Evolutionary conservation across 2,113 vertebrate species (phyloP).

Genomic region (Pitta sordida): DNA sequence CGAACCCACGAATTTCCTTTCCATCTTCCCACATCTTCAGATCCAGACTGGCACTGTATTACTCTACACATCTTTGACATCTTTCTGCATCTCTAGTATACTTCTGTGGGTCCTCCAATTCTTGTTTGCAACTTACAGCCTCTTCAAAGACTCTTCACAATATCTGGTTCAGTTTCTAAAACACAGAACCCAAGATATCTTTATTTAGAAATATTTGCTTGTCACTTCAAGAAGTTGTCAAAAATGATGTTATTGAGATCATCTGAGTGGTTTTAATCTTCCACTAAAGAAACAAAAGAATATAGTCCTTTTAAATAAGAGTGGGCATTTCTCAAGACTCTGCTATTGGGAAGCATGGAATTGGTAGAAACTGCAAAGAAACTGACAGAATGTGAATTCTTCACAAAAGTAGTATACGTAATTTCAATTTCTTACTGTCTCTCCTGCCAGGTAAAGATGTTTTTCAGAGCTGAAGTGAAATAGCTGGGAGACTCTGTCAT

Average conservation of each 20-base stretch:
- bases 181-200: neutral
- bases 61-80: neutral
- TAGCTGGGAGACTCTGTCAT: neutral
- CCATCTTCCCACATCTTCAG: neutral
- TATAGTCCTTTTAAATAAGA: neutral
- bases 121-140: neutral
- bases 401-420: neutral
- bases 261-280: neutral
- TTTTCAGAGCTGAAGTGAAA: neutral
- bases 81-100: neutral
- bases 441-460: neutral
- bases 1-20: too few species aligned
- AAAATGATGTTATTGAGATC: neutral
- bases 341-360: neutral
- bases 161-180: neutral
- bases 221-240: neutral
- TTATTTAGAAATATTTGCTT: slow-evolving; percentile 40
- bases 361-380: neutral
- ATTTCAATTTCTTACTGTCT: neutral
- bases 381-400: neutral
- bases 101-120: neutral
- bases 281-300: neutral
- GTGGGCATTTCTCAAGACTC: neutral
- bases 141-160: neutral
- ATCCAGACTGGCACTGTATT: neutral